Evolutionary conservation across 2,888 invertebrate species (phyloP), one percentile per base, ranked within the genome.

Genomic region (Rhagophthalmus giganteus): DNA sequence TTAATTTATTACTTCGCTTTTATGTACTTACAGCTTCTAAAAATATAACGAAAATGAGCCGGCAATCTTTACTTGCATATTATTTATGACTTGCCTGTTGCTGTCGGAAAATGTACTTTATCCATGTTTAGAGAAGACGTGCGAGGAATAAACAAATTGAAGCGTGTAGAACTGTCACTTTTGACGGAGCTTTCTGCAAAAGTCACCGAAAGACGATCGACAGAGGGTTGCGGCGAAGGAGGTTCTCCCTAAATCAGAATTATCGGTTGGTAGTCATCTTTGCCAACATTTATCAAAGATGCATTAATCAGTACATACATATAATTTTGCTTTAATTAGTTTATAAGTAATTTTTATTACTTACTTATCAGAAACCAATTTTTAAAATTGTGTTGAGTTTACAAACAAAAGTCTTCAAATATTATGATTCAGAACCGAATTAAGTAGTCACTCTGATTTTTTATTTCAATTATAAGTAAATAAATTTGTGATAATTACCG

Each of bases 161-260:
- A 45, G 13, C 40, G 44, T 11, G 48, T 46, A 2, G 59, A 54
- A 11, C 45, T 35, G 8, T 60, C 58, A 25, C 53, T 58, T 38
- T 58, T 66, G 26, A 63, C 58, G 11, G 79, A 79, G 13, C 79
- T 78, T 50, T 80, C 81, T 0, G 86, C 86, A 78, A 87, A 87
- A 31, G 85, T 87, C 49, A 88, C 87, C 7, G 87, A 87, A 30
- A 86, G 76, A 39, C 86, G 79, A 70, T 87, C 86, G 38, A 84
- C 78, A 1, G 86, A 86, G 2, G 85, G 83, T 69, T 86, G 86
- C 1, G 85, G 85, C 0, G 86, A 86, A 1, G 80, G 73, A 0
- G 84, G 83, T 46, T 81, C 81, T 52, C 78, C 78, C 70, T 78
- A 54, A 40, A 45, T 35, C 6, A 27, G 26, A 27, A n/a, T 38